Evolutionary conservation across 2,797 vertebrate genomes (phyloP).

Genomic region (Amblyraja radiata): DNA sequence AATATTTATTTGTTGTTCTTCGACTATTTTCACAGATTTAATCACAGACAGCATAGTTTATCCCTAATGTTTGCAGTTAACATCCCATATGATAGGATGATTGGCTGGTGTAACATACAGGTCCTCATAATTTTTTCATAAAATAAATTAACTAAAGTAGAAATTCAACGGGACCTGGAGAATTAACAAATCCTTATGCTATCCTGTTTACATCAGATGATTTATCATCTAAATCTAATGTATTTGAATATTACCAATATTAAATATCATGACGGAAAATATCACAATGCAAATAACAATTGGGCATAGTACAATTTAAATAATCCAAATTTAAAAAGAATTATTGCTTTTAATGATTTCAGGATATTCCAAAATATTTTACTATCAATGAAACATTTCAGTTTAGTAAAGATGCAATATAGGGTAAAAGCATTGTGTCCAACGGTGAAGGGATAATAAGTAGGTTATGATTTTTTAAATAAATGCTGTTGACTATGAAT

Average conservation of each 20-base stretch:
- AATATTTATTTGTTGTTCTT: not conserved
- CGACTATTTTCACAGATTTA: not conserved
- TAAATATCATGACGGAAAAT: not conserved
- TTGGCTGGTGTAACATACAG: not conserved
- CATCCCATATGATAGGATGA: not conserved
- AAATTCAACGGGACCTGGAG: not conserved
- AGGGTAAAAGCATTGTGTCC: too few species aligned
- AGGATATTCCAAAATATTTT: too few species aligned
- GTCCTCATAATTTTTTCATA: not conserved
- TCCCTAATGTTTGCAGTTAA: too few species aligned
- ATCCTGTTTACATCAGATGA: not conserved
- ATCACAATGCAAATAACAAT: too few species aligned
- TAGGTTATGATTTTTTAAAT: too few species aligned
- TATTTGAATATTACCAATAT: not conserved
- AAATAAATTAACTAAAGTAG: not conserved
- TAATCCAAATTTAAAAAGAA: not conserved
- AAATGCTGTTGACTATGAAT: too few species aligned
- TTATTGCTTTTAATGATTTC: not conserved
- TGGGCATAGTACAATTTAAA: too few species aligned
- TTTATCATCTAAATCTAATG: not conserved
- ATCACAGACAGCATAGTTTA: not conserved
- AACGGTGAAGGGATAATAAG: too few species aligned
- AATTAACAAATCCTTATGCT: not conserved
- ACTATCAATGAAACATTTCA: too few species aligned
- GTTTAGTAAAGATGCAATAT: too few species aligned